Evolutionary conservation across 2,113 vertebrate genomes (phyloP).

Genomic region (Urocynchramus pylzowi): DNA sequence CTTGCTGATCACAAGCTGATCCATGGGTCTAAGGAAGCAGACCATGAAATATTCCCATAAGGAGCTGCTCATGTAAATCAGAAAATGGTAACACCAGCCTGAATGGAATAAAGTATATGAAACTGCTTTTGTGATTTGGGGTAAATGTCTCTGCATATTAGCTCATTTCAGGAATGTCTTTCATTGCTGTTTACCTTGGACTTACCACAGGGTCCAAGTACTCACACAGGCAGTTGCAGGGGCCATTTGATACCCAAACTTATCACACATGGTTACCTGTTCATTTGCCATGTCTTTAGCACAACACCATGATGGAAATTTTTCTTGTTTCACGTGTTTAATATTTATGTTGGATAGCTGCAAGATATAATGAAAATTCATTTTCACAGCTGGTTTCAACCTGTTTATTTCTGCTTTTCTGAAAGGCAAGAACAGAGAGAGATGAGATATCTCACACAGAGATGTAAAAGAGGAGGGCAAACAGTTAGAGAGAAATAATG

Average conservation of each 20-base stretch:
- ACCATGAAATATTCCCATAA: neutral
- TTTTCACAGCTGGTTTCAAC: conserved; percentile 22
- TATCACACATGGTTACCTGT: neutral
- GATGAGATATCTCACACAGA: neutral
- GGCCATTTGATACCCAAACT: neutral
- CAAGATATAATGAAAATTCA: conserved; percentile 42
- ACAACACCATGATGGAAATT: neutral
- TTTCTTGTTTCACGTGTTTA: neutral
- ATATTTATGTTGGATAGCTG: conserved; percentile 43
- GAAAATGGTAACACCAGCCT: neutral
- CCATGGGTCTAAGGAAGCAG: rapidly evolving
- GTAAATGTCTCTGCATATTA: neutral
- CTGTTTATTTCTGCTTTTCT: conserved; percentile 14
- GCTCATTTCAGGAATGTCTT: neutral
- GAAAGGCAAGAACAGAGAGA: neutral
- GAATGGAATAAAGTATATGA: neutral
- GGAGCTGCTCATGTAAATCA: neutral
- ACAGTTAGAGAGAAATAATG: neutral
- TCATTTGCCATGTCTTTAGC: neutral
- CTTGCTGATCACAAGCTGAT: neutral
- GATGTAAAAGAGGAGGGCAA: neutral
- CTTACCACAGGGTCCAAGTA: neutral
- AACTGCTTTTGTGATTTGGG: neutral
- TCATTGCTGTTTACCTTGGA: neutral
- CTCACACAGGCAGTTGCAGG: neutral